Conservation (phyloP, 1,140 invertebrate genomes). For the Nasonia vitripennis region DNA sequence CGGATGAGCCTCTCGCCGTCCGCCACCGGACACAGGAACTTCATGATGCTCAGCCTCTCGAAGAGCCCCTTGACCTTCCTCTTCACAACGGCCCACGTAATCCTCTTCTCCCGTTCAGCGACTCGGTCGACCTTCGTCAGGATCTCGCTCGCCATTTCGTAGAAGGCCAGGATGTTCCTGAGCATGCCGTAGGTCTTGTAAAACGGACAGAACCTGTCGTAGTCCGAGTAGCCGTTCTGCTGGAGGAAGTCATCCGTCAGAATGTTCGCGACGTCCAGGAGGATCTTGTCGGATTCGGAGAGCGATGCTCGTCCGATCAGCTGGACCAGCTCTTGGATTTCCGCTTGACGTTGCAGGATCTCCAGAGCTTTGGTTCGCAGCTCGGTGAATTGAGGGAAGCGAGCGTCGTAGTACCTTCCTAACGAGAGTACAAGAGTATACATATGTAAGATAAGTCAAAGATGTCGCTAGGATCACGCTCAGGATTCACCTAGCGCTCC, state of each 20-base stretch:
- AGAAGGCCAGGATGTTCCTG: conserved; percentile 86
- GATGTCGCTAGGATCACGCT: too few relatives aligned
- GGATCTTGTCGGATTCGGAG: conserved; percentile 87
- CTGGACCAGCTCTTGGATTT: conserved; percentile 91
- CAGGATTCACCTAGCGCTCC: conserved; percentile 74
- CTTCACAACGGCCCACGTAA: conserved; percentile 85
- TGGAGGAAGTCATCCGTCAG: conserved; percentile 90
- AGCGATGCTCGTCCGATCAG: conserved; percentile 90
- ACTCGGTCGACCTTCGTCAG: conserved; percentile 75
- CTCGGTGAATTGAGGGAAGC: conserved; percentile 85
- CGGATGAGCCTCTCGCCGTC: conserved; percentile 98
- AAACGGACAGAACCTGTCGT: conserved; percentile 89
- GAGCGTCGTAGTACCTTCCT: conserved; percentile 88
- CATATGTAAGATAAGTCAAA: too few relatives aligned
- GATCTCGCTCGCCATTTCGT: conserved; percentile 79
- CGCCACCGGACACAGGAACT: conserved; percentile 93
- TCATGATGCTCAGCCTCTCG: conserved; percentile 87
- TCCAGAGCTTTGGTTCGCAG: conserved; percentile 79
- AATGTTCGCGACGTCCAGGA: conserved; percentile 85
- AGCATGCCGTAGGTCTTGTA: conserved; percentile 90
- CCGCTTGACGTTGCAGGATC: conserved; percentile 90
- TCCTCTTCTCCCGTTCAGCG: conserved; percentile 84
- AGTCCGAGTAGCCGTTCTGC: conserved; percentile 85
- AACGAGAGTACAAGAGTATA: too few relatives aligned
- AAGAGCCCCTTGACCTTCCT: conserved; percentile 82